Conservation (phyloP, 2,888 invertebrate species). For the Seira ritae region DNA sequence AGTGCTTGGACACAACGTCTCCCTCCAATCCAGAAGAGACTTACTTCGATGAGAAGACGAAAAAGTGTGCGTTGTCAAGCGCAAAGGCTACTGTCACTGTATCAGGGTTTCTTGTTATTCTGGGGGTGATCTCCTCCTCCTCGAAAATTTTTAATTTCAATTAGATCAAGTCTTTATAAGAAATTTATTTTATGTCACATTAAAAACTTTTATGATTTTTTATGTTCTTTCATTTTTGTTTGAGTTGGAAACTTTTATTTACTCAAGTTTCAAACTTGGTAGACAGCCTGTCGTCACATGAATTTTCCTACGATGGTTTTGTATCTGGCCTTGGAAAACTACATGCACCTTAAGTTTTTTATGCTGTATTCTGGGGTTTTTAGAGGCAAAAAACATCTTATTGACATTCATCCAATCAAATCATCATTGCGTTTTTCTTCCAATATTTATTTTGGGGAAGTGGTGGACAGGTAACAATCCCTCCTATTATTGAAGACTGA, state of each 20-base stretch:
- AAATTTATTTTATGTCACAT: no score
- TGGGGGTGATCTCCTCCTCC: no score
- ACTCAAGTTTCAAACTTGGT: not conserved
- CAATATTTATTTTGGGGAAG: no score
- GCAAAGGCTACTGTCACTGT: no score
- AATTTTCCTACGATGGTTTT: not conserved
- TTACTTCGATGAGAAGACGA: not conserved
- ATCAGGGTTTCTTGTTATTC: no score
- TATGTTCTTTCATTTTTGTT: not conserved
- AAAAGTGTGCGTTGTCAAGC: constrained; percentile 26
- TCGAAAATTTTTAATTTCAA: no score
- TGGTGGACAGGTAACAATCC: not conserved
- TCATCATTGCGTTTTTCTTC: no score
- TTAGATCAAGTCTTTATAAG: no score
- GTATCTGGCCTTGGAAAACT: not conserved
- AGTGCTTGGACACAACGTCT: constrained; percentile 32
- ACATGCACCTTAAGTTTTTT: not conserved
- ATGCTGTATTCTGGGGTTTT: no score
- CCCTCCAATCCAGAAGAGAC: not conserved
- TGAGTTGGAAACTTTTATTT: not conserved
- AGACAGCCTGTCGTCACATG: constrained; percentile 49
- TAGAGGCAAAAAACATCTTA: no score
- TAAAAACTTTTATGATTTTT: not conserved
- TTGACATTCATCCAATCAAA: no score
- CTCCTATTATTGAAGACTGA: not conserved